Evolutionary conservation across 2,888 invertebrate species (phyloP).

Genomic region (Altica lythri): DNA sequence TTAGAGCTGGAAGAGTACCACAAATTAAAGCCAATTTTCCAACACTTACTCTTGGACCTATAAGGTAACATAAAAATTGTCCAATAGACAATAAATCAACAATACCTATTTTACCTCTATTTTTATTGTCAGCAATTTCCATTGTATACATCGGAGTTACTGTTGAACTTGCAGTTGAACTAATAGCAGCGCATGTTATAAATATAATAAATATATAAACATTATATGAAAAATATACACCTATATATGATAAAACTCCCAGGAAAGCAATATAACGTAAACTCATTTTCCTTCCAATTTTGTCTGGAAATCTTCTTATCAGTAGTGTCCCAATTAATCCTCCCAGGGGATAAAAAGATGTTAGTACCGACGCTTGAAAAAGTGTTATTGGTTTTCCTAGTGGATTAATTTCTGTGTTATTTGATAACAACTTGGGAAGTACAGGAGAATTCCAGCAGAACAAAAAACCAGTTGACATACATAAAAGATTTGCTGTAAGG

Average conservation of each 20-base stretch:
- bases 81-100: conserved; percentile 42
- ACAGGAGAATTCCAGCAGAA: conserved; percentile 55
- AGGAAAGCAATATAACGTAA: too few relatives aligned
- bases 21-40: conserved; percentile 25
- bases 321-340: too few relatives aligned
- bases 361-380: neutral
- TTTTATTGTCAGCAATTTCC: too few relatives aligned
- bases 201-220: too few relatives aligned
- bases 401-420: conserved; percentile 43
- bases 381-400: conserved; percentile 43
- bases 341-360: conserved; percentile 20
- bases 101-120: conserved; percentile 72
- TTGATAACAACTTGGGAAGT: conserved; percentile 29
- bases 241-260: too few relatives aligned
- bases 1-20: conserved; percentile 23
- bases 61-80: conserved; percentile 25
- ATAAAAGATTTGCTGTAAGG: conserved; percentile 54
- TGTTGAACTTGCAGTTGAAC: too few relatives aligned
- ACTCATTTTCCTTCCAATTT: too few relatives aligned
- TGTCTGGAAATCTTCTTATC: too few relatives aligned
- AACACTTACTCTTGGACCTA: conserved; percentile 33
- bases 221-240: too few relatives aligned
- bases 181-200: too few relatives aligned
- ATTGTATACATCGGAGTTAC: too few relatives aligned
- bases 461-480: conserved; percentile 53